Conservation (phyloP, 2,113 vertebrate genomes). For the Hemichromis elongatus region DNA sequence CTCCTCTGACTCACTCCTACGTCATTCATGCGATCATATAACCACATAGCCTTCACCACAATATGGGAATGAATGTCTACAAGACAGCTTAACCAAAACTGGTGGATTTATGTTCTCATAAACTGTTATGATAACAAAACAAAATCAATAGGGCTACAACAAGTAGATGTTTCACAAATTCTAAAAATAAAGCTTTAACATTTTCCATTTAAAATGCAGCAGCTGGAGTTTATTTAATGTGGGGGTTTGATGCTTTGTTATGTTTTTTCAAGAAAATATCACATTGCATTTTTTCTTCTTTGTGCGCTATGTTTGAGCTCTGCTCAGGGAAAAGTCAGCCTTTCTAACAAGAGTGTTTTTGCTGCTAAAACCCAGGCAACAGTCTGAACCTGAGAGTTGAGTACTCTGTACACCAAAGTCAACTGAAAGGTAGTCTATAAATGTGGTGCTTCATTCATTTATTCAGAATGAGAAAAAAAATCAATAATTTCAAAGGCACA, state of each 20-base stretch:
- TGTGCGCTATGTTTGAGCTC: not conserved
- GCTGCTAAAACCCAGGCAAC: not conserved
- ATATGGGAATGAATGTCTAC: slow-evolving; percentile 35
- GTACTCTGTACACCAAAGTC: not conserved
- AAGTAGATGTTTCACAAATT: not conserved
- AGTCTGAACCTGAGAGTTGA: not conserved
- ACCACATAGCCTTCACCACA: slow-evolving; percentile 30
- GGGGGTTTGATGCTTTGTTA: not conserved
- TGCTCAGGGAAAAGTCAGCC: not conserved
- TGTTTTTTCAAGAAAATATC: not conserved
- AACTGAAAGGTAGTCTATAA: not conserved
- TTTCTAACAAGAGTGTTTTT: not conserved
- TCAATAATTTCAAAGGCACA: not conserved
- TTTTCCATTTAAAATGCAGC: not conserved
- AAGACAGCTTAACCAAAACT: not conserved
- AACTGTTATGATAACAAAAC: not conserved
- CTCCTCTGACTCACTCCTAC: slow-evolving; percentile 25
- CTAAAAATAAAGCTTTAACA: not conserved
- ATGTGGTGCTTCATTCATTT: not conserved
- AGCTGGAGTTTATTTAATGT: not conserved
- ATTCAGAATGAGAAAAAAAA: not conserved
- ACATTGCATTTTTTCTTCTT: not conserved
- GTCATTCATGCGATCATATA: slow-evolving; percentile 47
- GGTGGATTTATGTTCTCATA: not conserved
- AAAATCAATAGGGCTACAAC: not conserved